Evolutionary conservation across 2,113 vertebrate species (phyloP).

Genomic region (Dicrurus megarhynchus): DNA sequence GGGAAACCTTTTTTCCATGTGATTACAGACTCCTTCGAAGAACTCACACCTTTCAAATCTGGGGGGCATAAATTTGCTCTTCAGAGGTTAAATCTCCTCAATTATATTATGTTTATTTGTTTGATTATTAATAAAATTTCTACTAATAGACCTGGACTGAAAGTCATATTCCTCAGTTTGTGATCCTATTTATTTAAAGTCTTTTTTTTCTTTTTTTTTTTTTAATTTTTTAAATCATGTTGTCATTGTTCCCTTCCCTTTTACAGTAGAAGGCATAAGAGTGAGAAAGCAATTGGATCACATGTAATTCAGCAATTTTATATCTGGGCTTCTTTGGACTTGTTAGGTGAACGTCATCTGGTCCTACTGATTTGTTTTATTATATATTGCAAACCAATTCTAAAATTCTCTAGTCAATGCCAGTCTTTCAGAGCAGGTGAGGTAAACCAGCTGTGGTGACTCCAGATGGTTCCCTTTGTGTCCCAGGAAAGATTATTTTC

Average conservation of each 20-base stretch:
- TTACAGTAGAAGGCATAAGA: neutral
- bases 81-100: neutral
- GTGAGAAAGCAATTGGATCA: neutral
- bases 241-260: neutral
- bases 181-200: neutral
- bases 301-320: neutral
- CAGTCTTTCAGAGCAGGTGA: neutral
- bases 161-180: neutral
- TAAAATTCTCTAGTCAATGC: neutral
- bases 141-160: neutral
- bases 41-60: neutral
- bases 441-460: neutral
- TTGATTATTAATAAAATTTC: neutral
- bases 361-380: neutral
- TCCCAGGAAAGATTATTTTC: neutral
- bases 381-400: neutral
- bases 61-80: neutral
- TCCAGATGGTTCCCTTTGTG: neutral
- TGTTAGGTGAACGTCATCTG: accelerated
- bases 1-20: neutral
- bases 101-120: neutral
- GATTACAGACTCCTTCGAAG: neutral
- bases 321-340: neutral
- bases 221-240: accelerated
- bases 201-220: accelerated